Base-by-base conservation (phyloP, 2,797 vertebrate species). In the Etheostoma perlongum region DNA sequence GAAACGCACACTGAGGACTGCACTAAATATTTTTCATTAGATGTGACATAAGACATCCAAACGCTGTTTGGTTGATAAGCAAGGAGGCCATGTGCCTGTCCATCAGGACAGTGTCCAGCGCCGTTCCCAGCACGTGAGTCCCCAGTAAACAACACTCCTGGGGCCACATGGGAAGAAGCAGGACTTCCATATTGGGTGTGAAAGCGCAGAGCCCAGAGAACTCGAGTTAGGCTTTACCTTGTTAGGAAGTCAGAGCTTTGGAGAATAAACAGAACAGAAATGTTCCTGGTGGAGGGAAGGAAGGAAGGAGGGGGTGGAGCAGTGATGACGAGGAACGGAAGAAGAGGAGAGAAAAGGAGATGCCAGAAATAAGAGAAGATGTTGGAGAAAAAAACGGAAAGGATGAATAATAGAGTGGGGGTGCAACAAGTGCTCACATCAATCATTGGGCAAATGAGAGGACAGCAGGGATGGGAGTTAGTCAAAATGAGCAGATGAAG, bases 121-220 rank as follows among this genome's bases (percentile, higher is more conserved):
- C 64, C 14, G 19, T 82, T 88, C 80, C 72, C 57, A 53, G 74
- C 81, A 85, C 71, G 82, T 72, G 82, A 85, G 76, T 79, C 81
- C 79, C 81, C 82, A 67, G 85, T 86, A 88, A 90, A 86, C 85
- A 85, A 78, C 46, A 58, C 75, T 63, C 55, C 65, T 16, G 69
- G 36, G 67, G 77, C 78, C 85, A 86, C 84, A 78, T 60, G 85
- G 84, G 87, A 82, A 85, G 65, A 66, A 66, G 85, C 79, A 78
- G 82, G 81, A 94, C 92, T 92, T 94, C 94, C 95, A 95, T 95
- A 95, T 95, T 95, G 94, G 95, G 95, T 93, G 94, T 92, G 91
- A 94, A 93, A 82, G 79, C 52, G 7, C 51, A 4, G 58, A 83
- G 87, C 53, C 40, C 67, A n/a, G 76, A 64, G 65, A 48, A 67